Evolutionary conservation across 2,113 vertebrate genomes (phyloP).

Genomic region (Bubo blakistoni): DNA sequence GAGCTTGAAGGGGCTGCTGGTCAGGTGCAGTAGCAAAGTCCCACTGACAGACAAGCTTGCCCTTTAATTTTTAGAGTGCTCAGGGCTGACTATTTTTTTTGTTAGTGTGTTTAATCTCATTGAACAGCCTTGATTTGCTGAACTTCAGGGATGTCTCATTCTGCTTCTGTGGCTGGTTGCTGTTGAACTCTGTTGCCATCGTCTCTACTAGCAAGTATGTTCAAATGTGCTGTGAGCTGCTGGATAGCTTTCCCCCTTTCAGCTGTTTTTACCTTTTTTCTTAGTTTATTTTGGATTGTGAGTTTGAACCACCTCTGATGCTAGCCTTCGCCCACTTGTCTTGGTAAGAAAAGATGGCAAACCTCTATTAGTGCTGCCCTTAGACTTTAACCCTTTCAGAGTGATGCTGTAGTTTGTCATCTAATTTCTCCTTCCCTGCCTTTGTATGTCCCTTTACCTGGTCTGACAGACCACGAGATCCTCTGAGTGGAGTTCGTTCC

Average conservation of each 20-base stretch:
- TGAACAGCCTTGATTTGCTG: not conserved
- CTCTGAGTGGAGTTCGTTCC: not conserved
- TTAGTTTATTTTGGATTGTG: not conserved
- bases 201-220: fast-evolving
- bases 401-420: not conserved
- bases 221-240: not conserved
- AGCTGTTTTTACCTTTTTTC: not conserved
- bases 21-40: not conserved
- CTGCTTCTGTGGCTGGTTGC: not conserved
- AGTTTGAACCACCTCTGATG: not conserved
- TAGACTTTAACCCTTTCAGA: not conserved
- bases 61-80: not conserved
- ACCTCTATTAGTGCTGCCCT: not conserved
- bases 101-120: not conserved
- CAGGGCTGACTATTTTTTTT: not conserved
- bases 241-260: not conserved
- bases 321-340: not conserved
- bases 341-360: not conserved
- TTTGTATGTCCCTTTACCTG: not conserved
- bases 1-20: not conserved
- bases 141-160: not conserved
- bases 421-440: not conserved
- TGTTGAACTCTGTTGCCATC: not conserved
- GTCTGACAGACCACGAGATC: not conserved
- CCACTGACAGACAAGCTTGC: not conserved